phyloP scores from a whole-genome alignment of 53 echinoderm and acorn worm species.

The Apostichopus leukothele region DNA sequence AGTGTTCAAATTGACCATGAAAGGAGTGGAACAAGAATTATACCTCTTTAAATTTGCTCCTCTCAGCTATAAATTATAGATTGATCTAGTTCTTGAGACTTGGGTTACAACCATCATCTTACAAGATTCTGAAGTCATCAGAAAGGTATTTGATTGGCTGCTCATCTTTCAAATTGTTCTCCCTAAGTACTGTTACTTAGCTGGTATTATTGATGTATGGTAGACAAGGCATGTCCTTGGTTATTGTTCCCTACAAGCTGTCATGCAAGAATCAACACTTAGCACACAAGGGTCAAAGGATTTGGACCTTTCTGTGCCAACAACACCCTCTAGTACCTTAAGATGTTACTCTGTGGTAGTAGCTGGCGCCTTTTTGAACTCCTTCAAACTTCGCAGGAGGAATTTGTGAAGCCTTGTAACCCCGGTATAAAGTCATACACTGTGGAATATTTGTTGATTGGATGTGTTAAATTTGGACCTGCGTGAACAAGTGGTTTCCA shows the following conservation, averaged over 20 bases:
- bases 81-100: slow-evolving; percentile 23
- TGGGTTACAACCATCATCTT: too few relatives aligned
- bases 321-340: not conserved
- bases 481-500: too few relatives aligned
- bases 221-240: slow-evolving; percentile 33
- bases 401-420: too few relatives aligned
- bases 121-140: slow-evolving; percentile 10
- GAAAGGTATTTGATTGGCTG: slow-evolving; percentile 31
- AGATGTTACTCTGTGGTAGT: too few relatives aligned
- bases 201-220: slow-evolving; percentile 42
- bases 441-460: too few relatives aligned
- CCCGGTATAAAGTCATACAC: too few relatives aligned
- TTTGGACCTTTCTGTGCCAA: not conserved
- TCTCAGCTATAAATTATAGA: slow-evolving; percentile 15
- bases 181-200: slow-evolving; percentile 10
- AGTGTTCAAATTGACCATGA: not conserved
- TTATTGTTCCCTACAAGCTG: slow-evolving; percentile 8
- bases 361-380: too few relatives aligned
- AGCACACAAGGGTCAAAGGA: not conserved
- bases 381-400: too few relatives aligned
- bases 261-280: slow-evolving; percentile 24
- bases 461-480: too few relatives aligned
- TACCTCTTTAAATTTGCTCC: slow-evolving; percentile 13
- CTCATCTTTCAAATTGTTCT: slow-evolving; percentile 21
- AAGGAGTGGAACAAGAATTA: not conserved